Percentiles rank a stretch among this genome's conserved stretches.
Evolutionary conservation across 2,888 invertebrate species (phyloP).

Genomic region (Drymonia ruficornis): DNA sequence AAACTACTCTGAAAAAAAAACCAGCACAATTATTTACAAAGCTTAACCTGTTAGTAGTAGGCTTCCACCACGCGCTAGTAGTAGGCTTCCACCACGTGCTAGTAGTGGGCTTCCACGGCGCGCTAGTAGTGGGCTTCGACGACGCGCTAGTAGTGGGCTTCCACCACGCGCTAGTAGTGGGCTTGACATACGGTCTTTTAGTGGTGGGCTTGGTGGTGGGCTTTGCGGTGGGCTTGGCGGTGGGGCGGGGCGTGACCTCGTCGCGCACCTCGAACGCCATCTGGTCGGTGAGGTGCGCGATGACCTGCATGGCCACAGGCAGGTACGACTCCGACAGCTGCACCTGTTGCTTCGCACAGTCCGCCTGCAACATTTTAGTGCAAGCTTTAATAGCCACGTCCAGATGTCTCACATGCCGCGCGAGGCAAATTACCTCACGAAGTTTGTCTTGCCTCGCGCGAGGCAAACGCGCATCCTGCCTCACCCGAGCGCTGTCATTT

Average conservation of each 20-base stretch:
- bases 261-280: slow-evolving; percentile 83
- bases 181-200: slow-evolving; percentile 47
- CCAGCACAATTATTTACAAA: slow-evolving; percentile 27
- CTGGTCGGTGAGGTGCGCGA: slow-evolving; percentile 85
- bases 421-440: no score
- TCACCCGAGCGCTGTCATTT: no score
- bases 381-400: no score
- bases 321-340: slow-evolving; percentile 86
- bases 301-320: slow-evolving; percentile 88
- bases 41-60: slow-evolving; percentile 57
- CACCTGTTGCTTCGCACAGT: slow-evolving; percentile 73
- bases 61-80: slow-evolving; percentile 56
- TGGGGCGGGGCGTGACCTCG: slow-evolving; percentile 55
- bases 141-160: slow-evolving; percentile 43
- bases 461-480: no score
- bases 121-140: slow-evolving; percentile 41
- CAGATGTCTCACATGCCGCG: no score
- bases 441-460: no score
- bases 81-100: slow-evolving; percentile 54
- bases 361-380: slow-evolving; percentile 56
- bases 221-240: slow-evolving; percentile 28
- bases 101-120: slow-evolving; percentile 49
- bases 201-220: slow-evolving; percentile 34
- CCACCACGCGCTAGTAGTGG: slow-evolving; percentile 49
- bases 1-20: no score